These are phyloP conservation scores for Dastarcus helophoroides DNA, from an alignment of 2,888 invertebrate genomes.

Conservation along the genomic window DNA sequence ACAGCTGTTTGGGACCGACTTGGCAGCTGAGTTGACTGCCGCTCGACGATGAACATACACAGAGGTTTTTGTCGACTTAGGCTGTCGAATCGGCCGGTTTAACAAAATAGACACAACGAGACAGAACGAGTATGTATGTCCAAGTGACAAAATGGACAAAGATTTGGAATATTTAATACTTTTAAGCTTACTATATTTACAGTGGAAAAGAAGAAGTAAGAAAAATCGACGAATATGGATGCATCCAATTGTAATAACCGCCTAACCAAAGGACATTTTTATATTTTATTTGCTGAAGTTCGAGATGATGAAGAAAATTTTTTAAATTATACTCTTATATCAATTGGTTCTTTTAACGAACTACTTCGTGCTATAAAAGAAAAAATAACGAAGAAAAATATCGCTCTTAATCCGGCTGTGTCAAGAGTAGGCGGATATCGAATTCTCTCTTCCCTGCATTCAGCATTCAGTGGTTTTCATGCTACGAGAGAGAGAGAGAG, in stretches of 20 bases:
- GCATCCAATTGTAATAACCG: background rate
- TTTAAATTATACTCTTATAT: too few species aligned
- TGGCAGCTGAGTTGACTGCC: conserved; percentile 2
- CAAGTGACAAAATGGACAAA: conserved; percentile 1
- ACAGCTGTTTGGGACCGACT: conserved; percentile 1
- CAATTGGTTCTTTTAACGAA: background rate
- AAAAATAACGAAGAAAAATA: conserved; percentile 1
- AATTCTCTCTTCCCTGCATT: too few species aligned
- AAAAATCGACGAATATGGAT: conserved; percentile 1
- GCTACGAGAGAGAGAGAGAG: too few species aligned
- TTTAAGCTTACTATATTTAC: conserved; percentile 1
- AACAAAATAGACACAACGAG: too few species aligned
- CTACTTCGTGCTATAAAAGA: background rate
- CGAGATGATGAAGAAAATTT: background rate
- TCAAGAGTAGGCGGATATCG: too few species aligned
- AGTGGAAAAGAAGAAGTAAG: conserved; percentile 1
- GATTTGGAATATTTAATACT: conserved; percentile 1
- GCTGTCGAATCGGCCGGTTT: too few species aligned
- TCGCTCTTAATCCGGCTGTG: too few species aligned
- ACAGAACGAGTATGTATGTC: background rate
- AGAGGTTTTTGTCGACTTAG: background rate
- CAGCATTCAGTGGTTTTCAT: too few species aligned
- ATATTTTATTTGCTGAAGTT: conserved; percentile 1
- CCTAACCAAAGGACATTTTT: conserved; percentile 1
- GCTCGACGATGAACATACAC: conserved; percentile 2